Base-by-base conservation (phyloP, 2,888 invertebrate genomes). In the Bunonema sp. region DNA sequence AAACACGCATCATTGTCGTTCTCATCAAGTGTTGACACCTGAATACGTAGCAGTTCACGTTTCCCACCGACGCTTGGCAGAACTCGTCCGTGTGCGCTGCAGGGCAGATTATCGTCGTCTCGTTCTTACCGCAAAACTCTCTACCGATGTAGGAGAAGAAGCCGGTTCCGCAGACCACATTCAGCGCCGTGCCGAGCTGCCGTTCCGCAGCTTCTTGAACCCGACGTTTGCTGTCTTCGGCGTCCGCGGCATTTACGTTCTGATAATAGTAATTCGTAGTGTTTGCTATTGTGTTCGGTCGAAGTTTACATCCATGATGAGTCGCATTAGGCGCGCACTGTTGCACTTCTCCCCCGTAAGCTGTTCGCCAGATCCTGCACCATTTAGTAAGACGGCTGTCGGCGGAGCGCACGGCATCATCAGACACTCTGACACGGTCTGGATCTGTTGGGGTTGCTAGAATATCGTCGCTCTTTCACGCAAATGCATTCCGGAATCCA, bases 281-380 rank as follows among this genome's bases (percentile, higher is more conserved):
- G 2, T 26, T n/a, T 37, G 8, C 28, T 37, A 29, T 37, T 24
- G 37, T 15, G 12, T 18, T 30, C 10, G 18, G 4, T 10, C 10
- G 12, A 38, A 18, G 12, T 8, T 5, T 39, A 49, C 43, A 18
- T 51, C 39, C 31, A 47, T 33, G 19, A 54, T 52, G 21, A 52
- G 24, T 10, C 32, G 29, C 15, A 37, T 35, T 3, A 52, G 41
- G 31, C 54, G 38, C 10, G 31, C 31, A 20, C 42, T 44, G 29
- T 52, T 52, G 44, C 53, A 52, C 36, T 54, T 52, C 23, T 55
- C 51, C n/a, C n/a, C n/a, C n/a, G n/a, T n/a, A n/a, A n/a, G n/a
- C n/a, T n/a, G n/a, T n/a, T n/a, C n/a, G n/a, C n/a, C n/a, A n/a
- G n/a, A n/a, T n/a, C n/a, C n/a, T n/a, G n/a, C n/a, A n/a, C n/a